These are phyloP conservation scores for Betta splendens DNA, from an alignment of 2,797 vertebrate genomes.

Conservation along the genomic window DNA sequence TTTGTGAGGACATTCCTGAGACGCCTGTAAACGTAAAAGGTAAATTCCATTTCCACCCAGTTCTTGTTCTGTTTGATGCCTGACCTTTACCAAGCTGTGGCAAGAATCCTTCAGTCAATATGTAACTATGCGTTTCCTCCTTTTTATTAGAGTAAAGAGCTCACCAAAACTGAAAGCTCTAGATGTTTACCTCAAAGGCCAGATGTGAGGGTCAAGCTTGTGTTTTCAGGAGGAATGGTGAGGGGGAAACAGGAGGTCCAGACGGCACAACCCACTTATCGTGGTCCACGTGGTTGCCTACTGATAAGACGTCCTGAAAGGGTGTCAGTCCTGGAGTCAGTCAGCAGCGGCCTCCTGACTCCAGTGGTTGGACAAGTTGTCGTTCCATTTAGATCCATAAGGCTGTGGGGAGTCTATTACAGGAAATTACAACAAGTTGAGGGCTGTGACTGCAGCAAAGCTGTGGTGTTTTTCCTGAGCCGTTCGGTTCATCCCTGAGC, in stretches of 20 bases:
- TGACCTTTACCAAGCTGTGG: slow-evolving; percentile 10
- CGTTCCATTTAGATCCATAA: too few species aligned
- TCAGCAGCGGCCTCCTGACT: slow-evolving; percentile 4
- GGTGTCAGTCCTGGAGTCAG: slow-evolving; percentile 38
- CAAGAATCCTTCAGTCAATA: slow-evolving; percentile 23
- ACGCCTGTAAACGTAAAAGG: too few species aligned
- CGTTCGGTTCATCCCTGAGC: background rate
- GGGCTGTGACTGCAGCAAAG: background rate
- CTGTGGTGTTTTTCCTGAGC: slow-evolving; percentile 31
- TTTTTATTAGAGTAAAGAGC: too few species aligned
- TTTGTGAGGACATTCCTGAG: slow-evolving; percentile 55
- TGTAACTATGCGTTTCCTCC: background rate
- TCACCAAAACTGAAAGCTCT: background rate
- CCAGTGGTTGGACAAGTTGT: background rate
- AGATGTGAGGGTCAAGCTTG: slow-evolving; percentile 10
- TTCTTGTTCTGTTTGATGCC: slow-evolving; percentile 45
- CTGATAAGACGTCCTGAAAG: slow-evolving; percentile 61
- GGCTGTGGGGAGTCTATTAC: too few species aligned
- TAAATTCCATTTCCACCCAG: too few species aligned
- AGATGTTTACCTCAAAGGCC: slow-evolving; percentile 20
- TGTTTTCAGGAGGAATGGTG: slow-evolving; percentile 22
- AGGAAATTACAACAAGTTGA: too few species aligned
- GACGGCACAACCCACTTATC: slow-evolving; percentile 56
- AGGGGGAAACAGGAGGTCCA: slow-evolving; percentile 61
- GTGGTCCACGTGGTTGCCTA: slow-evolving; percentile 40